Evolutionary conservation across 2,797 vertebrate genomes (phyloP), one percentile per base, ranked within the genome.

Genomic region (Pangasius krempfi): DNA sequence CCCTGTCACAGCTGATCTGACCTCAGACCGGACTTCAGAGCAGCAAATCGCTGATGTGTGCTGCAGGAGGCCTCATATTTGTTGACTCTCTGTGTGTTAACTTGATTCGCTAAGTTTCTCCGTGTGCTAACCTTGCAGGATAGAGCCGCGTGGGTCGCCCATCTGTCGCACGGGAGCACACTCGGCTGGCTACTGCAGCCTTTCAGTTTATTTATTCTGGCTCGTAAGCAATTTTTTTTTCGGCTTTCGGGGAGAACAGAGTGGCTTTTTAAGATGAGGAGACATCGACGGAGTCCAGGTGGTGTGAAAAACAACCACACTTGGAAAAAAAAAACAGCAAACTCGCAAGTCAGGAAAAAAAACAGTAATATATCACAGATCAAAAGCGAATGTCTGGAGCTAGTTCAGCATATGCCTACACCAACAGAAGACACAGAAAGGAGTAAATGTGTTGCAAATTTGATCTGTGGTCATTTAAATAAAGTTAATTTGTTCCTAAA

Each of bases 101-200:
- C n/a, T 54, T 30, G 5, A 76, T 52, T 58, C 30, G 18, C 54
- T 37, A 62, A 62, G 80, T 82, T 62, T 62, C 56, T 82, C 80
- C 2, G 33, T 44, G 80, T 62, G 80, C 80, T 82, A 62, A 62
- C 80, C 12, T 62, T 82, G 80, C 80, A 82, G 33, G 20, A 82
- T 62, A 20, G 80, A 40, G 80, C 13, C 22, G 5, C 4, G 10
- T 10, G 13, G 56, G 80, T 82, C 37, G 58, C 56, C 80, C 80
- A 62, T 82, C 80, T 82, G 80, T 62, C 80, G 80, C 9, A 62
- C 80, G 5, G 20, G 13, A 82, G 58, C 80, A 62, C 80, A 27
- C 37, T 44, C 56, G 78, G 13, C 52, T 12, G 78, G 18, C 16
- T 56, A 56, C 52, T 9, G 52, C 56, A 44, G 56, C 56, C 56